phyloP scores from a whole-genome alignment of 2,888 invertebrate species.

The Callyntrura sp. region DNA sequence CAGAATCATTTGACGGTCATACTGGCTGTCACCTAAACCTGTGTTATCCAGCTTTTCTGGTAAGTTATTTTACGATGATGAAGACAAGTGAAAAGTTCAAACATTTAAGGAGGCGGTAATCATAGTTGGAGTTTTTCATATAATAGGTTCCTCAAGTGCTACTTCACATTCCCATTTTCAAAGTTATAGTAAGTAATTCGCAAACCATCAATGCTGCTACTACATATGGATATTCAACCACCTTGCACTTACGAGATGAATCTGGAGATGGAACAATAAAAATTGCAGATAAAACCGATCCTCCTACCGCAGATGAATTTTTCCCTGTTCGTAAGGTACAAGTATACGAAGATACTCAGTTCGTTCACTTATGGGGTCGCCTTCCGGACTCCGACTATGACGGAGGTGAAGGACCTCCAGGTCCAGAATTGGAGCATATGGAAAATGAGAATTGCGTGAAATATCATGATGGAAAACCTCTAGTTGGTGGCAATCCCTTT shows the following conservation, averaged over 20 bases:
- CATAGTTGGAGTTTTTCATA: background rate
- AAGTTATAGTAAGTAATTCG: constrained; percentile 18
- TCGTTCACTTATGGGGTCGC: constrained; percentile 3
- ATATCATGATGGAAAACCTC: background rate
- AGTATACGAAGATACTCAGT: constrained; percentile 53
- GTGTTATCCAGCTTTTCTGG: constrained; percentile 79
- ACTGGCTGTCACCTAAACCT: constrained; percentile 71
- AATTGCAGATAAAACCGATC: background rate
- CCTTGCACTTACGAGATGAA: constrained; percentile 38
- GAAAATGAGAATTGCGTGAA: constrained; percentile 25
- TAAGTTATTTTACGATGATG: constrained; percentile 5
- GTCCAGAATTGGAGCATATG: constrained; percentile 54
- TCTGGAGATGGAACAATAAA: constrained; percentile 26
- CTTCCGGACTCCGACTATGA: background rate
- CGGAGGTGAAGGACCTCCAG: background rate
- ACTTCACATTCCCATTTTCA: constrained; percentile 62
- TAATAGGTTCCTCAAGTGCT: constrained; percentile 45
- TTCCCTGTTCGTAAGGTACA: constrained; percentile 38
- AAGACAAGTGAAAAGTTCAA: too few relatives aligned
- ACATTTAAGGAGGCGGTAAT: too few relatives aligned
- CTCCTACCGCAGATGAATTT: constrained; percentile 34
- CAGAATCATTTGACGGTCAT: background rate
- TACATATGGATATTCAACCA: background rate
- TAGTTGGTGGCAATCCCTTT: constrained; percentile 22
- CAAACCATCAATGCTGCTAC: background rate